These are phyloP conservation scores for Thaumatotibia leucotreta DNA, from an alignment of 1,140 invertebrate genomes.

Conservation along the genomic window DNA sequence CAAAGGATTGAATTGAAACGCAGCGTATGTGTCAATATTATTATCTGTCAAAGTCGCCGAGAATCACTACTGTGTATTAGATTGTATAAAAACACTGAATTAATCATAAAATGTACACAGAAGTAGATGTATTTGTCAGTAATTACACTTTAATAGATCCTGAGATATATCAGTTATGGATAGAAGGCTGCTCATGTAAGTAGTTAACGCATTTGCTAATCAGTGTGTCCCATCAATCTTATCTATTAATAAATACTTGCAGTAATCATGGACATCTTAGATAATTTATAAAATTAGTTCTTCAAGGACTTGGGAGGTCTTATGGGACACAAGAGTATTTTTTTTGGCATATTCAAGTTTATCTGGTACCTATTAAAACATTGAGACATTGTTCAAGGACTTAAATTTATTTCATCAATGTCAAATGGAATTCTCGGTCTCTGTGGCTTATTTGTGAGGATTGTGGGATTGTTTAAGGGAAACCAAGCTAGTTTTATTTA, in stretches of 20 bases:
- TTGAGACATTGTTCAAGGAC: too few relatives aligned
- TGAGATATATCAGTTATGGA: constrained; percentile 95
- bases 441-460: too few relatives aligned
- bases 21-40: not conserved
- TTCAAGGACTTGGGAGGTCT: not conserved
- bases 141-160: constrained; percentile 96
- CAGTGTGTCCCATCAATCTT: not conserved
- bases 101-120: constrained; percentile 78
- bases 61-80: too few relatives aligned
- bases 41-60: constrained; percentile 3
- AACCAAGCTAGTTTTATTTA: too few relatives aligned
- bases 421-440: too few relatives aligned
- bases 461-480: too few relatives aligned
- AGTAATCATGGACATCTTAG: not conserved
- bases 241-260: not conserved
- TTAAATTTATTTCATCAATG: too few relatives aligned
- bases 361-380: too few relatives aligned
- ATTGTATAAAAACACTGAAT: not conserved
- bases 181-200: constrained; percentile 93
- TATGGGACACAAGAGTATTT: not conserved
- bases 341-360: not conserved
- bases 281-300: not conserved
- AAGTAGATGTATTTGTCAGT: constrained; percentile 95
- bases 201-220: constrained; percentile 22
- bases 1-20: not conserved